phyloP scores from a whole-genome alignment of 2,888 invertebrate species.

The Tupiocoris notatus region DNA sequence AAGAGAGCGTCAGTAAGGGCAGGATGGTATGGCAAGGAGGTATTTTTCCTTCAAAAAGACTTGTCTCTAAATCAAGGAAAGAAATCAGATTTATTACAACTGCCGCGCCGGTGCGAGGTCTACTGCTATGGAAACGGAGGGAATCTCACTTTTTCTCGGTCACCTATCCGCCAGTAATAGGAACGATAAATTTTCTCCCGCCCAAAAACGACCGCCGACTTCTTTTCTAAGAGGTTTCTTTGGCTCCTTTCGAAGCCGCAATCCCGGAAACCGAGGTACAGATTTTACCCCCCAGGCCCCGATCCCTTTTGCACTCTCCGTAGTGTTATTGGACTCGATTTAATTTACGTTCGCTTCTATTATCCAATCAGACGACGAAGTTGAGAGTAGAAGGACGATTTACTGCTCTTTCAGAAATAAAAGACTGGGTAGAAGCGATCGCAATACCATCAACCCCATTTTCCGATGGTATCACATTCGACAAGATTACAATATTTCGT shows the following conservation, averaged over 20 bases:
- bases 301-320: neutral
- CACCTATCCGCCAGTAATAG: conserved; percentile 20
- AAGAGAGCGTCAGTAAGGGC: neutral
- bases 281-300: neutral
- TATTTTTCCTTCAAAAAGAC: conserved; percentile 13
- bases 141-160: conserved; percentile 19
- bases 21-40: no score
- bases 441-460: neutral
- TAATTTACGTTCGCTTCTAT: conserved; percentile 9
- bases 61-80: conserved; percentile 23
- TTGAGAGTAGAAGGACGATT: neutral
- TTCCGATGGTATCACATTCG: neutral
- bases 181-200: conserved; percentile 22
- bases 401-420: neutral
- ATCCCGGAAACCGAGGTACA: neutral
- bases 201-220: neutral
- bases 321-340: conserved; percentile 10
- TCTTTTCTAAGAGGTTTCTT: neutral
- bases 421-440: neutral
- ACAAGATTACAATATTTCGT: no score
- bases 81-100: conserved; percentile 27
- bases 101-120: conserved; percentile 4
- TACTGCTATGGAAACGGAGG: no score
- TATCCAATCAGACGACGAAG: neutral
- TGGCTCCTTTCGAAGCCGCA: neutral